These are phyloP conservation scores for Meteorus colon DNA, from an alignment of 2,888 invertebrate genomes.

Conservation along the genomic window DNA sequence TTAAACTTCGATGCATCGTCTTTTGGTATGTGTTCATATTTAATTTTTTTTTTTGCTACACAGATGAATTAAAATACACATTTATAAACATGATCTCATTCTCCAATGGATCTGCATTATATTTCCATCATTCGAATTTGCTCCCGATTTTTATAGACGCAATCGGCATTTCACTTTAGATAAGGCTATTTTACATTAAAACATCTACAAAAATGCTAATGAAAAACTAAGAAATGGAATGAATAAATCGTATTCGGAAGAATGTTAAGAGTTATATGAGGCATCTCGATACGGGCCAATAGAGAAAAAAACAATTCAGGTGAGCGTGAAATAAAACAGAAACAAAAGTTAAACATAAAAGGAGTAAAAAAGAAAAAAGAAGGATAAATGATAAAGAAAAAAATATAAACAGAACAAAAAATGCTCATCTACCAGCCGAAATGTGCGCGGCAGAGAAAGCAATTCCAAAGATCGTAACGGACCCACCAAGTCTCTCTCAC, in stretches of 20 bases:
- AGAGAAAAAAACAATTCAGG: constrained; percentile 11
- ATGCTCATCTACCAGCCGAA: constrained; percentile 34
- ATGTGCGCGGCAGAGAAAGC: constrained; percentile 37
- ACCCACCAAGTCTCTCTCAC: constrained; percentile 22
- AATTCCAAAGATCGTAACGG: constrained; percentile 38
- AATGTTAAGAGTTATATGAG: constrained; percentile 27
- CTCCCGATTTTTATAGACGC: constrained; percentile 3
- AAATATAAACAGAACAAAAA: constrained; percentile 25
- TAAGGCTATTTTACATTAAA: not conserved
- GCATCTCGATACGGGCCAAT: constrained; percentile 31
- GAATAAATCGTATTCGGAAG: not conserved
- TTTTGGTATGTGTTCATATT: constrained; percentile 30
- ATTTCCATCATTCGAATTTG: not conserved
- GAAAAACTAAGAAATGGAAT: not conserved
- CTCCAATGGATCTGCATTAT: not conserved
- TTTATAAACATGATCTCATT: constrained; percentile 30
- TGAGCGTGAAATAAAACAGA: constrained; percentile 15
- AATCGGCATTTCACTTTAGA: not conserved
- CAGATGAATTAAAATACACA: not conserved
- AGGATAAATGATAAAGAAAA: constrained; percentile 8
- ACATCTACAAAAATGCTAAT: not conserved
- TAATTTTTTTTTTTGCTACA: not conserved
- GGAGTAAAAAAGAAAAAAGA: not conserved
- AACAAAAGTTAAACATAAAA: not conserved
- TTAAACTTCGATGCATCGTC: constrained; percentile 33